These are phyloP conservation scores for Apostichopus parvimensis DNA, from an alignment of 35 echinoderm and acorn worm genomes.

Conservation along the genomic window DNA sequence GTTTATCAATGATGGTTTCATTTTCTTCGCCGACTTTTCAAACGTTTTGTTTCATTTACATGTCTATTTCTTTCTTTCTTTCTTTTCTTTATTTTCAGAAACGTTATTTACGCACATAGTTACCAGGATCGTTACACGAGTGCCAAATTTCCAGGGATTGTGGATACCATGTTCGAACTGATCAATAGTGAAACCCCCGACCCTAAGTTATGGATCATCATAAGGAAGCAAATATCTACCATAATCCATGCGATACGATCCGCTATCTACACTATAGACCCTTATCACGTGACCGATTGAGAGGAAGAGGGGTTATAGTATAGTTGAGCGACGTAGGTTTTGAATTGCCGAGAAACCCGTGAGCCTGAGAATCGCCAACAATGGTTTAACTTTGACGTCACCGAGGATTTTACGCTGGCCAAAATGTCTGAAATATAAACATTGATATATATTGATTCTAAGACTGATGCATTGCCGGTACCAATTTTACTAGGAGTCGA, in stretches of 20 bases:
- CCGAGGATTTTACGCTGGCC: too few species aligned
- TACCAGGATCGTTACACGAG: slow-evolving; percentile 22
- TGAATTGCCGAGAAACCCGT: too few species aligned
- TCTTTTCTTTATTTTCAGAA: neutral
- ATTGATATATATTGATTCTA: too few species aligned
- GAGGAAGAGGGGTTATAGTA: too few species aligned
- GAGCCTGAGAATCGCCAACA: too few species aligned
- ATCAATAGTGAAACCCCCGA: neutral
- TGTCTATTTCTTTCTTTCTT: neutral
- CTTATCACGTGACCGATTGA: slow-evolving; percentile 52
- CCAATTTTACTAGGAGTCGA: too few species aligned
- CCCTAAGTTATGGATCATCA: slow-evolving; percentile 20
- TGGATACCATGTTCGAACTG: slow-evolving; percentile 20
- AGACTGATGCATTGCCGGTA: too few species aligned
- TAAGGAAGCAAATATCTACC: slow-evolving; percentile 29
- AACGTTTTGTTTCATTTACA: neutral
- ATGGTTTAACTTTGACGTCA: too few species aligned
- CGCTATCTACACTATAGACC: slow-evolving; percentile 23
- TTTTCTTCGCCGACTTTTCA: too few species aligned
- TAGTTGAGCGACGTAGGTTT: too few species aligned
- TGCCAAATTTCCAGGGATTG: slow-evolving; percentile 42
- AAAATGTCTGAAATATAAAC: too few species aligned
- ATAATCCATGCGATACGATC: slow-evolving; percentile 33
- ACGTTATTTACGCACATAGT: slow-evolving; percentile 49
- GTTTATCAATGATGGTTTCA: too few species aligned